Conservation (phyloP, 1,140 invertebrate genomes). For the Manduca sexta region DNA sequence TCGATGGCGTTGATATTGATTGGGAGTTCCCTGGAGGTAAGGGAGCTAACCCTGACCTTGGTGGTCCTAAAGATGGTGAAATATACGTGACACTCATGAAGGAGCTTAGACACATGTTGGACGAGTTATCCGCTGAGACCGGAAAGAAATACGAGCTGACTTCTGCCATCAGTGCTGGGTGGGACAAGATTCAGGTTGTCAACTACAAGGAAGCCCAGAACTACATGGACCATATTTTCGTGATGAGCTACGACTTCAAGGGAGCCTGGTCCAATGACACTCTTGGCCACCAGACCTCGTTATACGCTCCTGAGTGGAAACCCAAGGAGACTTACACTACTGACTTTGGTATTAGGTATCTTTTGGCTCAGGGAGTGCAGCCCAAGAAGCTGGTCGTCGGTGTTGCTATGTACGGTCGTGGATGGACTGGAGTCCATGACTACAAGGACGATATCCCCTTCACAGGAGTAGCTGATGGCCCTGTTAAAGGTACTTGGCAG, state of each 20-base stretch:
- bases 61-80: slow-evolving; percentile 54
- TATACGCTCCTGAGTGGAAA: slow-evolving; percentile 56
- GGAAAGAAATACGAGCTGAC: slow-evolving; percentile 63
- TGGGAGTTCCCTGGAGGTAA: slow-evolving; percentile 69
- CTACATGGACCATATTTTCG: slow-evolving; percentile 66
- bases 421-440: slow-evolving; percentile 57
- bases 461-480: slow-evolving; percentile 55
- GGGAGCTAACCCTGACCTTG: slow-evolving; percentile 57
- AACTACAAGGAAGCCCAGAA: slow-evolving; percentile 58
- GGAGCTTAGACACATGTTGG: slow-evolving; percentile 59
- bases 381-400: slow-evolving; percentile 64
- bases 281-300: slow-evolving; percentile 52
- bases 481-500: slow-evolving; percentile 62
- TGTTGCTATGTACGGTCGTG: slow-evolving; percentile 63
- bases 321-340: slow-evolving; percentile 63
- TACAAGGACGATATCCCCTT: slow-evolving; percentile 54
- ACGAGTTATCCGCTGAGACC: slow-evolving; percentile 47
- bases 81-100: slow-evolving; percentile 57
- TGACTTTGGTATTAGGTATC: slow-evolving; percentile 55
- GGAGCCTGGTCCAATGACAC: slow-evolving; percentile 65
- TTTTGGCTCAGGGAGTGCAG: slow-evolving; percentile 58
- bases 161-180: slow-evolving; percentile 62
- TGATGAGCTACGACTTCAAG: slow-evolving; percentile 68
- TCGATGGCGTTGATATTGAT: slow-evolving; percentile 65
- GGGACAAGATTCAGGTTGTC: slow-evolving; percentile 66